Evolutionary conservation across 2,797 vertebrate species (phyloP).

Genomic region (Eulemur coronatus): DNA sequence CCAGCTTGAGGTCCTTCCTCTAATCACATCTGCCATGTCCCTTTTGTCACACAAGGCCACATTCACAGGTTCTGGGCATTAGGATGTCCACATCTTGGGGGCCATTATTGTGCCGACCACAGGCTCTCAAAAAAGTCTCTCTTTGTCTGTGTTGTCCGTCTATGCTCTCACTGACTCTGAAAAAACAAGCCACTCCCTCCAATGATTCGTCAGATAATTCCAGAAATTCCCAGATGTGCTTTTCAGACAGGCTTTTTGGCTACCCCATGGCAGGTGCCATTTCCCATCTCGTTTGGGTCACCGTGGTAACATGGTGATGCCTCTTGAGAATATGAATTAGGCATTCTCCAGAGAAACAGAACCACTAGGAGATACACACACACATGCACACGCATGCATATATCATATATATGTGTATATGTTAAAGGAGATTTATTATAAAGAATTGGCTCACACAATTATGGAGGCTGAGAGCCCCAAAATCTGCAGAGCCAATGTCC

Average conservation of each 20-base stretch:
- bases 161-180: background rate
- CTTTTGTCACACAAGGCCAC: background rate
- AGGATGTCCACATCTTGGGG: background rate
- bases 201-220: background rate
- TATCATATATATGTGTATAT: background rate
- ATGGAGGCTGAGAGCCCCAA: background rate
- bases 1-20: background rate
- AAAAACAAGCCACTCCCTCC: background rate
- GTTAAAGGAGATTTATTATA: background rate
- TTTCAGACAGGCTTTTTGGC: background rate
- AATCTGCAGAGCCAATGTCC: background rate
- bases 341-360: background rate
- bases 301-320: background rate
- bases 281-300: background rate
- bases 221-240: background rate
- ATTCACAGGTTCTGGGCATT: background rate
- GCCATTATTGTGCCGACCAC: background rate
- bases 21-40: background rate
- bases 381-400: too few species aligned
- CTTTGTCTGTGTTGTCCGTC: background rate
- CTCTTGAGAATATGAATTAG: background rate
- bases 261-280: background rate
- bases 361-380: background rate
- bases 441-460: background rate
- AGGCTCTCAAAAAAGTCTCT: background rate